A percentile compares a stretch with the other conserved stretches of the same genome.
phyloP scores from a whole-genome alignment of 2,113 vertebrate species.

The Sigmodon hispidus region DNA sequence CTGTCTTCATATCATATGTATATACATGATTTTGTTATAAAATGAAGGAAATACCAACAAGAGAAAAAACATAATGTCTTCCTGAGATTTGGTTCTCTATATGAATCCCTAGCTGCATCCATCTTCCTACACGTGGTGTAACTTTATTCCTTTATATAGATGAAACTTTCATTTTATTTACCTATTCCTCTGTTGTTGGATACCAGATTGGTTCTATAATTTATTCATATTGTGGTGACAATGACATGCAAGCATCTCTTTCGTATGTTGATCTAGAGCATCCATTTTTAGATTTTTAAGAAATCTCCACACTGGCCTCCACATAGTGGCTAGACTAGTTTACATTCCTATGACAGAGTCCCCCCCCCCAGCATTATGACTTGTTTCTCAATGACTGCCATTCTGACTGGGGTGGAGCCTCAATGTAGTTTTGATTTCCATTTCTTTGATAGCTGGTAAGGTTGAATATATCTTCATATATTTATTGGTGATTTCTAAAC shows the following conservation, averaged over 20 bases:
- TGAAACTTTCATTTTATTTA: background rate
- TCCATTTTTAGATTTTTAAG: background rate
- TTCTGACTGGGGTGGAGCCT: background rate
- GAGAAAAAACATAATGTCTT: background rate
- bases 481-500: background rate
- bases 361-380: background rate
- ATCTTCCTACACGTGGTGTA: background rate
- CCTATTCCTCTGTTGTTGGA: background rate
- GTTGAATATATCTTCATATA: background rate
- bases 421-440: background rate
- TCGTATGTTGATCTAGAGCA: background rate
- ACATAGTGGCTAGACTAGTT: background rate
- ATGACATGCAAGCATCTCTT: background rate
- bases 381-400: background rate
- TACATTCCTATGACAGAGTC: background rate
- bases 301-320: background rate
- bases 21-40: background rate
- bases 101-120: background rate
- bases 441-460: background rate
- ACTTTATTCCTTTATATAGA: background rate
- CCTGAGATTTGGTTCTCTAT: background rate
- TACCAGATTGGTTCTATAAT: background rate
- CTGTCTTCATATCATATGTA: background rate
- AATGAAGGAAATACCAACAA: background rate
- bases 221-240: background rate